Percentiles rank a stretch among this genome's conserved stretches.
phyloP scores from a whole-genome alignment of 2,888 invertebrate species.

The Punctoribates punctum region DNA sequence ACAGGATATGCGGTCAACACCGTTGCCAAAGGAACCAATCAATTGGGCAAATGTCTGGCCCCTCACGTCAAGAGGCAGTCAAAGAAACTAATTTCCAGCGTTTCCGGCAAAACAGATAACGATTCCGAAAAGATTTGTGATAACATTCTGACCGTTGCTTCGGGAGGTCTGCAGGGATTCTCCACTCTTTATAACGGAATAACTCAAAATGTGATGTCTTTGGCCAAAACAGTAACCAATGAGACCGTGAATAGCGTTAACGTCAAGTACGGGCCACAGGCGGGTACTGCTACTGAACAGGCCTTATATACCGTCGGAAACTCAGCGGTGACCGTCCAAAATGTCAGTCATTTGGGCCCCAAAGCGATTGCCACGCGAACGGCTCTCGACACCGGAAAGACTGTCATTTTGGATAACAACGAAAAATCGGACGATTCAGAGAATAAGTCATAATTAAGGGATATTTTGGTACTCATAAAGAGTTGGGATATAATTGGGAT shows the following conservation, averaged over 20 bases:
- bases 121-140: conserved; percentile 25
- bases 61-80: conserved; percentile 28
- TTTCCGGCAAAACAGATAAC: conserved; percentile 20
- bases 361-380: conserved; percentile 27
- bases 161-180: conserved; percentile 25
- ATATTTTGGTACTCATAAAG: background rate
- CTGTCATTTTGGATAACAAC: conserved; percentile 1
- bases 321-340: background rate
- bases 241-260: conserved; percentile 24
- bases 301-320: conserved; percentile 28
- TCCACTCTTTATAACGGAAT: conserved; percentile 20
- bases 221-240: conserved; percentile 13
- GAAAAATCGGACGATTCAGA: background rate
- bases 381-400: conserved; percentile 21
- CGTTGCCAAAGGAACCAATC: conserved; percentile 32
- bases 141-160: conserved; percentile 17
- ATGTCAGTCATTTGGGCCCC: conserved; percentile 1
- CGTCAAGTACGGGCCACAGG: conserved; percentile 2
- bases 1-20: conserved; percentile 17
- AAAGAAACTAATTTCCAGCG: conserved; percentile 29
- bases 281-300: conserved; percentile 18
- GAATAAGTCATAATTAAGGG: background rate
- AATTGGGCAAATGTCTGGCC: conserved; percentile 32
- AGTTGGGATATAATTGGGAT: too few relatives aligned
- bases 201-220: conserved; percentile 12